These are phyloP conservation scores for Enteromius argenteus DNA, from an alignment of 2,797 vertebrate genomes.

Conservation along the genomic window DNA sequence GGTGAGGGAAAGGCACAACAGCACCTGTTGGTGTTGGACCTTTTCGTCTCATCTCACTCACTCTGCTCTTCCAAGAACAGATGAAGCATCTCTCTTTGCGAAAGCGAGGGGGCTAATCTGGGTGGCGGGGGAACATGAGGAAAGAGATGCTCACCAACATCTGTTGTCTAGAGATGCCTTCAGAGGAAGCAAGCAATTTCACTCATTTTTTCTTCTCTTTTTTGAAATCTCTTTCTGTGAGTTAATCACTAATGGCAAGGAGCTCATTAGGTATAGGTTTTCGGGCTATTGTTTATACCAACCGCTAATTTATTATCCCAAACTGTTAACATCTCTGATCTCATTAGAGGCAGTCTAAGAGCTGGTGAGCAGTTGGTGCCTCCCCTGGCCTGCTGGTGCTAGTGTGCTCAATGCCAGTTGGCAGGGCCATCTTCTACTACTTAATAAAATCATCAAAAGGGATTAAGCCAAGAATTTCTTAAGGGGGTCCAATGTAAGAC, in stretches of 20 bases:
- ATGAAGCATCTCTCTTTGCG: conserved; percentile 35
- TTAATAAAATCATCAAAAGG: conserved; percentile 94
- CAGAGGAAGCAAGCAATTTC: not conserved
- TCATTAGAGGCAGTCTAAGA: conserved; percentile 70
- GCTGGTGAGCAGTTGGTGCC: conserved; percentile 69
- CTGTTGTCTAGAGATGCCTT: conserved; percentile 39
- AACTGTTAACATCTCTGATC: conserved; percentile 77
- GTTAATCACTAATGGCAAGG: conserved; percentile 78
- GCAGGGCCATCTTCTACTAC: conserved; percentile 80
- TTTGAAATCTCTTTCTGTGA: conserved; percentile 69
- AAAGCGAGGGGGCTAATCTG: conserved; percentile 40
- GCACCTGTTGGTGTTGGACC: conserved; percentile 45
- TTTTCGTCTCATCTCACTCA: conserved; percentile 11
- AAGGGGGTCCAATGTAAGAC: conserved; percentile 76
- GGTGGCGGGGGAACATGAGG: conserved; percentile 13
- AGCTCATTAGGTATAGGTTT: conserved; percentile 80
- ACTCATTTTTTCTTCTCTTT: not conserved
- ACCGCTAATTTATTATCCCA: conserved; percentile 79
- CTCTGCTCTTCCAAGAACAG: conserved; percentile 30
- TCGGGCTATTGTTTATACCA: conserved; percentile 78
- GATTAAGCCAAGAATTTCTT: conserved; percentile 86
- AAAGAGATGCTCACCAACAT: conserved; percentile 40
- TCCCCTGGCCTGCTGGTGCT: conserved; percentile 75
- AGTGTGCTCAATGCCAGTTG: conserved; percentile 81
- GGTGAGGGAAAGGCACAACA: conserved; percentile 21